Evolutionary conservation across 2,797 vertebrate genomes (phyloP), one percentile per base, ranked within the genome.

Genomic region (Neosilurus mollespiculum): DNA sequence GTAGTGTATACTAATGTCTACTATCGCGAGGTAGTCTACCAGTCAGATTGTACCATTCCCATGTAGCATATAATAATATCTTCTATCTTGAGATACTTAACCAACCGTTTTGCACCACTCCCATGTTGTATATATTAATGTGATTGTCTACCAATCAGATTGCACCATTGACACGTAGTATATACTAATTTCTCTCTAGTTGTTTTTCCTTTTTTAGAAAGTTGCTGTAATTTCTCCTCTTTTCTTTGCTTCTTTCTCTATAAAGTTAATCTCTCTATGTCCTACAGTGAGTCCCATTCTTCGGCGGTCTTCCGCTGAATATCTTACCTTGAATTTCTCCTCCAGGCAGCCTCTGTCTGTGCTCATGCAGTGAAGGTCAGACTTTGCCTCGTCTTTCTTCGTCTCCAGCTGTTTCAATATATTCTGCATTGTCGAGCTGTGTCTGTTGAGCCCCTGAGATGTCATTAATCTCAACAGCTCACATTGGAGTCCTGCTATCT

Each of bases 301-400:
- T 77, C 34, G 24, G 18, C 75, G n/a, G 58, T 51, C 61, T 30
- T 51, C 37, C 15, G 26, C 7, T 53, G 34, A 26, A 64, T 56
- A 11, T 84, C 24, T 16, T 83, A 96, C 94, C 94, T 95, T 93
- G 81, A 96, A 90, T 87, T 95, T 93, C 86, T 95, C 93, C 86
- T 91, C 92, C 81, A 96, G 92, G 85, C 94, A 95, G 81, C 94
- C 95, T 70, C 86, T 82, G 88, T 95, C 95, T 22, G 92, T 94
- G 84, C 91, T 90, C 95, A 95, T 95, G 86, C 92, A 93, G 75
- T 86, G 87, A 78, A 96, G 92, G 83, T 93, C 92, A 22, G 92
- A 90, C 76, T 91, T 90, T 34, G 93, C 93, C 80, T 91, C 90
- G 76, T 95, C 93, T 81, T 93, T 91, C 89, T 96, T 94, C 1